phyloP scores from a whole-genome alignment of 2,888 invertebrate species.

The Agrochola litura region DNA sequence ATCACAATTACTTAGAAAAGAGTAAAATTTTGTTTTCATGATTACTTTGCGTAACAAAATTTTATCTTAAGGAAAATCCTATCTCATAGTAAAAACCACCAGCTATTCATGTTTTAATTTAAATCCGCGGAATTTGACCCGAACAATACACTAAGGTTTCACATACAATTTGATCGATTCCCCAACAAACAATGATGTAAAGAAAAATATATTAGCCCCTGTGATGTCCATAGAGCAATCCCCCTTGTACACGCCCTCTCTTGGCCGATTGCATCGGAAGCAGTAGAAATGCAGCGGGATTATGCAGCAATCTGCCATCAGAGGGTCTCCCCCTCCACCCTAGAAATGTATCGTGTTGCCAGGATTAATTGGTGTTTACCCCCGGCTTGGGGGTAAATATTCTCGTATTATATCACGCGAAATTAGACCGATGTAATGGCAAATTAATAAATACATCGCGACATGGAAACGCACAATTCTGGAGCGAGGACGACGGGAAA shows the following conservation, averaged over 20 bases:
- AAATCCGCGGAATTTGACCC: slow-evolving; percentile 22
- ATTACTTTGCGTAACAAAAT: not conserved
- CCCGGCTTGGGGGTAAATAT: slow-evolving; percentile 81
- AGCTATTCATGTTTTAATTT: slow-evolving; percentile 15
- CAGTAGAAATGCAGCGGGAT: slow-evolving; percentile 88
- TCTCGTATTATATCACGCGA: slow-evolving; percentile 84
- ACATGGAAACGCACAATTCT: slow-evolving; percentile 71
- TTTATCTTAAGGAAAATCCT: slow-evolving; percentile 15
- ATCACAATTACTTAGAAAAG: too few relatives aligned
- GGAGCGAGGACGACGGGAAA: slow-evolving; percentile 59
- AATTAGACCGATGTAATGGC: slow-evolving; percentile 86
- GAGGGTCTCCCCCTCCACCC: slow-evolving; percentile 75
- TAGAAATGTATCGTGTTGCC: slow-evolving; percentile 85
- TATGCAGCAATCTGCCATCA: slow-evolving; percentile 85
- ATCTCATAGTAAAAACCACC: slow-evolving; percentile 1
- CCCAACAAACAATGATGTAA: slow-evolving; percentile 78
- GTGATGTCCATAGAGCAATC: slow-evolving; percentile 71
- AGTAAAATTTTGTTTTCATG: not conserved
- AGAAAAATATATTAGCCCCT: slow-evolving; percentile 81
- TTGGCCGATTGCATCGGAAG: slow-evolving; percentile 83
- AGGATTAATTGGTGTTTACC: slow-evolving; percentile 89
- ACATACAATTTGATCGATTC: slow-evolving; percentile 75
- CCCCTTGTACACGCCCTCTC: slow-evolving; percentile 76
- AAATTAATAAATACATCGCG: slow-evolving; percentile 83
- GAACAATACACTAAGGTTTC: slow-evolving; percentile 63